Evolutionary conservation across 2,797 vertebrate genomes (phyloP).

Genomic region (Zenarchopterus dispar): DNA sequence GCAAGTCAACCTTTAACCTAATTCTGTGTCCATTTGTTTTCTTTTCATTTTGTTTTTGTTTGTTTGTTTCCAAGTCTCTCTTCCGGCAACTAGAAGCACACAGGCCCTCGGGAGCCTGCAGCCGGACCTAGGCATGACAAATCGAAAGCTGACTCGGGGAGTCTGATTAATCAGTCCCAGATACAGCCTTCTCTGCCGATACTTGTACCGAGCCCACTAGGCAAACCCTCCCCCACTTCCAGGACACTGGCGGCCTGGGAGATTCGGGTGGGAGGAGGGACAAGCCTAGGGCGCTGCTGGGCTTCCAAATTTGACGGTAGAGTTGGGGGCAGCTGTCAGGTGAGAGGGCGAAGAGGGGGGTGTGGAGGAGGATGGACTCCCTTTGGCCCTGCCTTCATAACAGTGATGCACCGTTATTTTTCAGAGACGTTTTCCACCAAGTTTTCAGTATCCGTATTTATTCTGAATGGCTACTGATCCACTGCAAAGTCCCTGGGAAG

Average conservation of each 20-base stretch:
- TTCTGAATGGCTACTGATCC: neutral
- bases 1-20: conserved; percentile 72
- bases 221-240: conserved; percentile 66
- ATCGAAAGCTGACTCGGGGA: conserved; percentile 80
- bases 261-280: conserved; percentile 24
- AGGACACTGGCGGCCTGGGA: conserved; percentile 72
- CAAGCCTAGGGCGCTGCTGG: conserved; percentile 65
- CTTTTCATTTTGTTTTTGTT: conserved; percentile 68
- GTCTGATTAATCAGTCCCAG: conserved; percentile 77
- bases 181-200: conserved; percentile 71
- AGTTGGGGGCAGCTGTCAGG: conserved; percentile 68
- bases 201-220: conserved; percentile 50
- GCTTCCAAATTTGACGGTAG: conserved; percentile 75
- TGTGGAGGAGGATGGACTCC: conserved; percentile 65
- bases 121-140: conserved; percentile 85
- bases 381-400: conserved; percentile 59
- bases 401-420: conserved; percentile 52
- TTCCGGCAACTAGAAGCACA: conserved; percentile 80
- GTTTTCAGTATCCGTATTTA: too few species aligned
- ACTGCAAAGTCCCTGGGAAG: conserved; percentile 29
- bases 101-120: conserved; percentile 82
- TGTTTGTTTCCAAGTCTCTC: conserved; percentile 80
- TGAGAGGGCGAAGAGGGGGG: conserved; percentile 70
- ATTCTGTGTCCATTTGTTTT: conserved; percentile 80
- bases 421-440: too few species aligned